phyloP scores from a whole-genome alignment of 2,113 vertebrate genomes.

The Lota lota region DNA sequence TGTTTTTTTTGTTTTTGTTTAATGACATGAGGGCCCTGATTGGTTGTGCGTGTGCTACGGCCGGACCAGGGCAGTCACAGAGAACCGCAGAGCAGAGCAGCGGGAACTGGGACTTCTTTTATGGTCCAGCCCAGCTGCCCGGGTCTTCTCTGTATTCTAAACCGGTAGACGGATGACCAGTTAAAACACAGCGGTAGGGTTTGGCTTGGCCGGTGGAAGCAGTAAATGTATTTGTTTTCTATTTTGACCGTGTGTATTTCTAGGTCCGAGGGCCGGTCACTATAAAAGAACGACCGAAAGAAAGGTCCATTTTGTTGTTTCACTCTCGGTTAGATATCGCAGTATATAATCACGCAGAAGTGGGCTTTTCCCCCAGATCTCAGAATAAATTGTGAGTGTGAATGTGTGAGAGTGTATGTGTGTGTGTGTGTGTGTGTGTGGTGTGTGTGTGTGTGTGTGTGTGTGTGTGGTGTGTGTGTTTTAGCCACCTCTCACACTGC shows the following conservation, averaged over 20 bases:
- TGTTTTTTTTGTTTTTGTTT: constrained; percentile 59
- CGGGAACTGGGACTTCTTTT: constrained; percentile 40
- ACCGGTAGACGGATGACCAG: no score
- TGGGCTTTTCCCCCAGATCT: no score
- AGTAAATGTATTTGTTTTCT: constrained; percentile 11
- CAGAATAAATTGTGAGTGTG: not conserved
- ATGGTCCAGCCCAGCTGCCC: constrained; percentile 43
- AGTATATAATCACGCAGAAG: constrained; percentile 1
- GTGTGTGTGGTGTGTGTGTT: no score
- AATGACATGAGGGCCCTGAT: constrained; percentile 35
- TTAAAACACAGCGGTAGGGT: not conserved
- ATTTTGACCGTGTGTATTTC: constrained; percentile 22
- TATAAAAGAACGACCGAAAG: constrained; percentile 15
- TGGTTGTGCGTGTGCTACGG: constrained; percentile 48
- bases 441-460: no score
- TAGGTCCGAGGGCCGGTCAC: constrained; percentile 18
- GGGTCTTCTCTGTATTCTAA: constrained; percentile 31
- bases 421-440: not conserved
- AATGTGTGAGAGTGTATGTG: not conserved
- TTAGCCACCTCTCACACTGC: no score
- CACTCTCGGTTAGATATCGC: not conserved
- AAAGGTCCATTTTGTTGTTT: not conserved
- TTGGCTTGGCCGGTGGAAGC: constrained; percentile 6
- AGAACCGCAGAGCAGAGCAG: constrained; percentile 26
- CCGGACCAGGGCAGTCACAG: constrained; percentile 55